Evolutionary conservation across 1,140 invertebrate genomes (phyloP).

Genomic region (Leptoteleia sp.): DNA sequence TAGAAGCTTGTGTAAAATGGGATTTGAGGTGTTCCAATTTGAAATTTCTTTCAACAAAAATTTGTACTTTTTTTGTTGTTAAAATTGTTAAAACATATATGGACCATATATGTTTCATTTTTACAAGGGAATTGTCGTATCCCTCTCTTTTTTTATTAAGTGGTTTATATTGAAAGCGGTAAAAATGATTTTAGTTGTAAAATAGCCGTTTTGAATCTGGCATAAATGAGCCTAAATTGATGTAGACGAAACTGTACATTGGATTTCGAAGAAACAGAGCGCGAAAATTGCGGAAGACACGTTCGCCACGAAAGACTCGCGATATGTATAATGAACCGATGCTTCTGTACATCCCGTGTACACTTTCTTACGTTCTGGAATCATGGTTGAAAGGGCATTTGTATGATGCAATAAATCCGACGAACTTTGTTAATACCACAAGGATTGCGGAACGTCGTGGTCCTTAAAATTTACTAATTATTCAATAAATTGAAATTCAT

Average conservation of each 20-base stretch:
- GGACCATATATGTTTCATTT: no score
- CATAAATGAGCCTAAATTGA: conserved; percentile 46
- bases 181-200: not conserved
- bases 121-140: no score
- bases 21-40: no score
- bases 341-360: conserved; percentile 37
- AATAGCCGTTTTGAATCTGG: conserved; percentile 5
- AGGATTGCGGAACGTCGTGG: not conserved
- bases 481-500: conserved; percentile 19
- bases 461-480: conserved; percentile 21
- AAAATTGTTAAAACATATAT: no score
- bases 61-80: no score
- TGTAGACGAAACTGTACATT: conserved; percentile 36
- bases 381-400: conserved; percentile 55
- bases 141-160: no score
- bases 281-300: conserved; percentile 56
- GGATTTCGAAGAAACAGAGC: conserved; percentile 47
- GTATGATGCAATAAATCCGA: conserved; percentile 52
- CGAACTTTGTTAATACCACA: conserved; percentile 35
- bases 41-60: no score
- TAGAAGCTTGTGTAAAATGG: no score
- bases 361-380: conserved; percentile 55
- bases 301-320: conserved; percentile 37
- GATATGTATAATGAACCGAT: conserved; percentile 51
- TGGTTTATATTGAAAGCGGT: no score